Evolutionary conservation across 2,113 vertebrate species (phyloP), one percentile per base, ranked within the genome.

Genomic region (Triplophysa dalaica): DNA sequence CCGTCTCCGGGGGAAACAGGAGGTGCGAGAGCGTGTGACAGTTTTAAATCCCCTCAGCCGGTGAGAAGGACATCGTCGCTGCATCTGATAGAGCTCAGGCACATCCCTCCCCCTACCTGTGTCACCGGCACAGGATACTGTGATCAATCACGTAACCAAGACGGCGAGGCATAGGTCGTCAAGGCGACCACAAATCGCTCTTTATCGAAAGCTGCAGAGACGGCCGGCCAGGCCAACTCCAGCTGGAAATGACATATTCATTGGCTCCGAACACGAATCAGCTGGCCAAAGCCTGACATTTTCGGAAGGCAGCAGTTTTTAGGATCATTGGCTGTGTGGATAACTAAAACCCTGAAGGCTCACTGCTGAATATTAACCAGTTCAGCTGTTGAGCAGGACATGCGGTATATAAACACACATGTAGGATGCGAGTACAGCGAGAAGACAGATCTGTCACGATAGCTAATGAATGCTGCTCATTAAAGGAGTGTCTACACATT

Each of bases 231-330:
- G 90, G 90, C 90, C 88, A 90, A 89, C 80, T 33, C 87, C 79
- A 91, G 87, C 90, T 90, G 90, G 90, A 91, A 90, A 90, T 90
- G 89, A 91, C 89, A 91, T 89, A 86, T 90, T 87, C 86, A 89
- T 88, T 83, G 70, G 81, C 90, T 86, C 86, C 76, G 84, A 88
- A 89, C 85, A 82, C 79, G 86, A 87, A 89, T 90, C 86, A 88
- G 90, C 87, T 89, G 82, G 87, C 87, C 86, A 86, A 78, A 50
- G 41, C 38, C 67, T 12, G 75, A 79, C 70, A 38, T 68, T 50
- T 50, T 13, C 65, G 19, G 62, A 64, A 79, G 50, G 54, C 69
- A 65, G 45, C 68, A 16, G 69, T 52, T 73, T 61, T 26, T 50
- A 21, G 60, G 22, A 56, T 67, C 63, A 58, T 38, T 61, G 64